Percentiles rank a stretch among this genome's conserved stretches.
Conservation (phyloP, 1,140 invertebrate species). For the Drosophila baimaii region DNA sequence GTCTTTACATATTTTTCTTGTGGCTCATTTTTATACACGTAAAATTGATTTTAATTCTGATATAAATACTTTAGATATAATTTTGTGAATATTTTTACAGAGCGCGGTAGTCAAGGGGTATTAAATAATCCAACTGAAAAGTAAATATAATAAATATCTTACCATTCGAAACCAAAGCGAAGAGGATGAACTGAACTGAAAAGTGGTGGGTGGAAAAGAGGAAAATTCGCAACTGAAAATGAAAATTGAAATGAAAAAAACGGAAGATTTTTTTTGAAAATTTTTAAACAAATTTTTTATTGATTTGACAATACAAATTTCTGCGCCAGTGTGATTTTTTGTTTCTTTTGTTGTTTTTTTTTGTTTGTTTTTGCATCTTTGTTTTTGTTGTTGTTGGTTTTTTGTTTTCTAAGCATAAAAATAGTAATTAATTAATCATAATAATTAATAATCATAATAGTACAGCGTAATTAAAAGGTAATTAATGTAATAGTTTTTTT, state of each 20-base stretch:
- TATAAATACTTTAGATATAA: slow-evolving; percentile 52
- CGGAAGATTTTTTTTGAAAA: slow-evolving; percentile 52
- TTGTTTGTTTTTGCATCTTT: slow-evolving; percentile 59
- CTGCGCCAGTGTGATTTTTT: slow-evolving; percentile 64
- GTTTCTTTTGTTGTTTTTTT: slow-evolving; percentile 46
- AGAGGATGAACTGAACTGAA: slow-evolving; percentile 25
- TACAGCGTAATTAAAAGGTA: slow-evolving; percentile 78
- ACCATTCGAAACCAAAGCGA: slow-evolving; percentile 24
- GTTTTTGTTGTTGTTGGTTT: slow-evolving; percentile 64
- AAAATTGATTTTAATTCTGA: slow-evolving; percentile 52
- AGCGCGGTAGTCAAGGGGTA: slow-evolving; percentile 31
- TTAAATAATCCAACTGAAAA: slow-evolving; percentile 13
- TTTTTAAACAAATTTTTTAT: slow-evolving; percentile 80
- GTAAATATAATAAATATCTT: slow-evolving; percentile 1
- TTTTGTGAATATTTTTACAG: slow-evolving; percentile 40
- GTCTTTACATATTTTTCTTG: slow-evolving; percentile 33
- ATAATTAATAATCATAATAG: slow-evolving; percentile 79
- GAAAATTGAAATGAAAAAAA: slow-evolving; percentile 56
- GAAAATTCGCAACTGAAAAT: slow-evolving; percentile 45
- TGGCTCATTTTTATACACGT: slow-evolving; percentile 52
- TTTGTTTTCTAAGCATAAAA: slow-evolving; percentile 63
- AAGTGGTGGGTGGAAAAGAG: slow-evolving; percentile 12
- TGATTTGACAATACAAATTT: slow-evolving; percentile 81
- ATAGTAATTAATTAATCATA: slow-evolving; percentile 76
- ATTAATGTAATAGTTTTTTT: slow-evolving; percentile 82